phyloP scores from a whole-genome alignment of 1,140 invertebrate genomes.

The Trinorchestia longiramus region DNA sequence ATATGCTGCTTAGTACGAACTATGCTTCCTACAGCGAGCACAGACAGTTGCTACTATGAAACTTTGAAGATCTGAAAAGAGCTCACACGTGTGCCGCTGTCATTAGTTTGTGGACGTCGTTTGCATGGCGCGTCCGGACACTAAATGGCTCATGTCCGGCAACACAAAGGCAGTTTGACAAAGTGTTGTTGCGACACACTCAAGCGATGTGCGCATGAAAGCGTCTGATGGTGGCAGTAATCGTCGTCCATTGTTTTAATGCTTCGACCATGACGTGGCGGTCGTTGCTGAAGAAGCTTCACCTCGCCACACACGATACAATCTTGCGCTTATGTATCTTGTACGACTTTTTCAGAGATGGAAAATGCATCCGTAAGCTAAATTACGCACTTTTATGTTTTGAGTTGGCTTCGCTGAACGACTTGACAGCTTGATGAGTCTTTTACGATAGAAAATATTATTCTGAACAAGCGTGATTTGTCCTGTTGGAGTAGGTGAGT shows the following conservation, averaged over 20 bases:
- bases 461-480: not conserved
- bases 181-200: constrained; percentile 20
- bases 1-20: not conserved
- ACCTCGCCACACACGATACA: constrained; percentile 17
- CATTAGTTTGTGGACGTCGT: not conserved
- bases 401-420: not conserved
- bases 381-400: not conserved
- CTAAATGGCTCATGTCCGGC: constrained; percentile 1
- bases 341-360: not conserved
- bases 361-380: not conserved
- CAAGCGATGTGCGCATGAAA: not conserved
- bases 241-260: constrained; percentile 47
- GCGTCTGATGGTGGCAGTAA: constrained; percentile 18
- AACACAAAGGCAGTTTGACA: constrained; percentile 45
- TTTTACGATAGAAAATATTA: not conserved
- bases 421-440: not conserved
- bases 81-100: not conserved
- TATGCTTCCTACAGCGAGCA: not conserved
- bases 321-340: not conserved
- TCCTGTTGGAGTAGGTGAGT: not conserved
- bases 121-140: not conserved
- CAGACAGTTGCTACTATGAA: not conserved
- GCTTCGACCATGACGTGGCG: constrained; percentile 20
- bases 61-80: not conserved
- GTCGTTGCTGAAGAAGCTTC: constrained; percentile 40